A percentile compares a stretch with the other conserved stretches of the same genome.
Conservation (phyloP, 2,113 vertebrate genomes). For the Bagarius yarrelli region DNA sequence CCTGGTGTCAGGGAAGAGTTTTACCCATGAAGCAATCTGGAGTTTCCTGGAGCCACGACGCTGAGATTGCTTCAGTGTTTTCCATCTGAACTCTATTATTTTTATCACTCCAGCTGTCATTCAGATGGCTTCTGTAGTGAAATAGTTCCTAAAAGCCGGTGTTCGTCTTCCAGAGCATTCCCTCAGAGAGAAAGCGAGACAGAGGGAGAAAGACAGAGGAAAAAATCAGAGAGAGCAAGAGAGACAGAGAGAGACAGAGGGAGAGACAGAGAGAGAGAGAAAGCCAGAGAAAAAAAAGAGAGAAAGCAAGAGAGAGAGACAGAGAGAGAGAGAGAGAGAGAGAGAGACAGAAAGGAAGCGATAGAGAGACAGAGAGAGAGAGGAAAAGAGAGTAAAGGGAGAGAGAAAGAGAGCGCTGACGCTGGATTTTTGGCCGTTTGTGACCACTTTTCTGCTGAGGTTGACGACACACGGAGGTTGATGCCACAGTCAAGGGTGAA, state of each 20-base stretch:
- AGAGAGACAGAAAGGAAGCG: too few species aligned
- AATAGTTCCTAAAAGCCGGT: background rate
- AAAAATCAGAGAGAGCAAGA: slow-evolving; percentile 62
- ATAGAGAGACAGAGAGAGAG: too few species aligned
- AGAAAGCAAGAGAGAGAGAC: slow-evolving; percentile 45
- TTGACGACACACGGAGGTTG: slow-evolving; percentile 98
- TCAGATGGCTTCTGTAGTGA: slow-evolving; percentile 15
- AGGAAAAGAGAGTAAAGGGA: slow-evolving; percentile 71
- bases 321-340: slow-evolving; percentile 5
- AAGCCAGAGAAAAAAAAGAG: slow-evolving; percentile 68
- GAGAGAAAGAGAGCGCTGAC: slow-evolving; percentile 67
- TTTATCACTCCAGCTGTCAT: slow-evolving; percentile 4
- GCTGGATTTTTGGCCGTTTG: slow-evolving; percentile 93
- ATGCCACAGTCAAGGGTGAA: slow-evolving; percentile 88
- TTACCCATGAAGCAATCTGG: background rate
- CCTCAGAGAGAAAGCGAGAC: slow-evolving; percentile 72
- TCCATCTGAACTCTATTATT: slow-evolving; percentile 24
- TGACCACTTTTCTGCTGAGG: slow-evolving; percentile 99
- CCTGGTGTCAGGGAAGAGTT: background rate
- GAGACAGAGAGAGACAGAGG: background rate
- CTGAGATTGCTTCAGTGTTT: slow-evolving; percentile 10
- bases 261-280: too few species aligned
- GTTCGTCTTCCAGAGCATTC: slow-evolving; percentile 72
- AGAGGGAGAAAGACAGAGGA: slow-evolving; percentile 46
- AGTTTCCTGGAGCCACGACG: background rate